phyloP scores from a whole-genome alignment of 2,797 vertebrate species.

The Limosa lapponica region DNA sequence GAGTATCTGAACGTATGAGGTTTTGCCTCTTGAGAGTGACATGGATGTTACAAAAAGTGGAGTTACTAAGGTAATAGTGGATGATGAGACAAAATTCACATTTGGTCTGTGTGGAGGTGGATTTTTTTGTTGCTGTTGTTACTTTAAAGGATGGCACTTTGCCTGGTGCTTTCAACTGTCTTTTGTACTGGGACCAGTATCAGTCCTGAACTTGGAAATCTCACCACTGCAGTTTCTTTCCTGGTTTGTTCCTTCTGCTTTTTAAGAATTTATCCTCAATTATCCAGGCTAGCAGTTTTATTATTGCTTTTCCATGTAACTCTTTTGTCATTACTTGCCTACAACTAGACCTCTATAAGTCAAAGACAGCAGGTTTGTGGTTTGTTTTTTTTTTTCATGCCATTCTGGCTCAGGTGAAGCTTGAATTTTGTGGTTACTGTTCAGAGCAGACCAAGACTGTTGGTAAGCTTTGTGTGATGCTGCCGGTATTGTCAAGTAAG shows the following conservation, averaged over 20 bases:
- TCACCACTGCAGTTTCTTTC: rapidly evolving
- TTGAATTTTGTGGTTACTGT: background rate
- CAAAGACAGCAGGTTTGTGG: too few species aligned
- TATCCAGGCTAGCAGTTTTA: background rate
- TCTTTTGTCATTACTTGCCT: background rate
- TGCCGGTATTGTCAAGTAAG: background rate
- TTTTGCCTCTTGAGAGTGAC: background rate
- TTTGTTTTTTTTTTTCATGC: background rate
- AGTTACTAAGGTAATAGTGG: background rate
- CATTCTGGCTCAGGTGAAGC: background rate
- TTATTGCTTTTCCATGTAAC: background rate
- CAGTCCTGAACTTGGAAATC: background rate
- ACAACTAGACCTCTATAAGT: background rate
- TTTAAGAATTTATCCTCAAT: background rate
- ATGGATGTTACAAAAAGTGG: background rate
- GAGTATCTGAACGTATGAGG: background rate
- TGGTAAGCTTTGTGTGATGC: background rate
- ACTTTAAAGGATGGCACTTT: background rate
- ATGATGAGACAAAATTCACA: background rate
- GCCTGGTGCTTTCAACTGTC: background rate
- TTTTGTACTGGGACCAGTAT: background rate
- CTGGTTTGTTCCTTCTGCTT: background rate
- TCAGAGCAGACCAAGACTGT: background rate
- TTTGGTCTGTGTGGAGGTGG: background rate
- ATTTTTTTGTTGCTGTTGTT: background rate